phyloP scores from a whole-genome alignment of 2,797 vertebrate species.

The Acanthornis magna region DNA sequence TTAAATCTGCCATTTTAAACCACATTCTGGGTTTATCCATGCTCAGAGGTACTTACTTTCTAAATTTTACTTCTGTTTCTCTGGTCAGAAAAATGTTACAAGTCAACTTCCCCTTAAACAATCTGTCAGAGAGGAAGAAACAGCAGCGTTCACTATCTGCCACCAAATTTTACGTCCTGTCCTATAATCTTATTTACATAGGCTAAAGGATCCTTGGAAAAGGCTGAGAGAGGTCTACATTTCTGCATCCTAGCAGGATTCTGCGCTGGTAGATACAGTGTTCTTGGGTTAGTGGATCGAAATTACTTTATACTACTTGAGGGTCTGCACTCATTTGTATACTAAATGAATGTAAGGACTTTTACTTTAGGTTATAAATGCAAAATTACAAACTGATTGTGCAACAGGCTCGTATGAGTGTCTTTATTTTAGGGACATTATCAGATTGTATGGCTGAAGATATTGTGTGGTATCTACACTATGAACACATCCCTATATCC shows the following conservation, averaged over 20 bases:
- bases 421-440: neutral
- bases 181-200: neutral
- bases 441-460: neutral
- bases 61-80: neutral
- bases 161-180: neutral
- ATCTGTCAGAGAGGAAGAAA: neutral
- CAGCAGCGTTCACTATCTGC: neutral
- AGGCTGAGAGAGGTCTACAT: neutral
- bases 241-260: neutral
- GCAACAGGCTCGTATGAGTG: neutral
- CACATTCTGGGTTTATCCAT: rapidly evolving
- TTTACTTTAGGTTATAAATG: too few relatives aligned
- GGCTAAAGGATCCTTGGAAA: neutral
- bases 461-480: too few relatives aligned
- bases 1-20: neutral
- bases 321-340: neutral
- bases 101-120: neutral
- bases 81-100: neutral
- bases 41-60: neutral
- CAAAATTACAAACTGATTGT: neutral
- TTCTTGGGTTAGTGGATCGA: neutral
- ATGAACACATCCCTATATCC: neutral
- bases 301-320: neutral
- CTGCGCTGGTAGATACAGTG: neutral
- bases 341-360: neutral